Evolutionary conservation across 2,888 invertebrate species (phyloP).

Genomic region (Strigamia maritima): DNA sequence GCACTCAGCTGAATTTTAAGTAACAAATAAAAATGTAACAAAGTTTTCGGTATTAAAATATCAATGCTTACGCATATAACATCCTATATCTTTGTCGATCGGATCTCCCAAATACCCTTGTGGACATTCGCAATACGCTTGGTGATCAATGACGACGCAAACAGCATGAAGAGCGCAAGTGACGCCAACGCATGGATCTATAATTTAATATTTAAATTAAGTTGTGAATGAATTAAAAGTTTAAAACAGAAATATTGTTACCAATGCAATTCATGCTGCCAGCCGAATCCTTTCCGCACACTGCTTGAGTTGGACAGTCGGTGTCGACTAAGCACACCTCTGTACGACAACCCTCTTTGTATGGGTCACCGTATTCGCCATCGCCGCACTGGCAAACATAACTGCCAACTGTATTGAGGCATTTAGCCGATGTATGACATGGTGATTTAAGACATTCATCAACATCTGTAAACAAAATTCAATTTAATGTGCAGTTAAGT

Average conservation of each 20-base stretch:
- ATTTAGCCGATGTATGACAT: conserved; percentile 76
- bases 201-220: not conserved
- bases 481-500: not conserved
- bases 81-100: conserved; percentile 68
- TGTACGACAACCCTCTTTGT: conserved; percentile 41
- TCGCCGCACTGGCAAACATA: conserved; percentile 75
- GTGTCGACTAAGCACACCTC: conserved; percentile 69
- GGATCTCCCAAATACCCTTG: conserved; percentile 69
- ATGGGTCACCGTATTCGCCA: conserved; percentile 70
- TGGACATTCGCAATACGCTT: conserved; percentile 71
- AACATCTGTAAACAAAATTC: conserved; percentile 28
- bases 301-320: conserved; percentile 66
- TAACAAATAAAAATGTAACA: not conserved
- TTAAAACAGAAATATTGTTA: conserved; percentile 39
- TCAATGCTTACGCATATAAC: conserved; percentile 61
- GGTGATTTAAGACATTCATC: conserved; percentile 65
- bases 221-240: not conserved
- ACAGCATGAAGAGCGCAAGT: conserved; percentile 73
- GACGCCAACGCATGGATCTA: conserved; percentile 69
- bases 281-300: conserved; percentile 56
- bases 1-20: conserved; percentile 67
- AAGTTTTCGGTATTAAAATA: not conserved
- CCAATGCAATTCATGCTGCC: conserved; percentile 62
- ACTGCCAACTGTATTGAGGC: conserved; percentile 75
- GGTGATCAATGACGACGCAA: conserved; percentile 71